Evolutionary conservation across 2,888 invertebrate genomes (phyloP).

Genomic region (Schizaphis graminum): DNA sequence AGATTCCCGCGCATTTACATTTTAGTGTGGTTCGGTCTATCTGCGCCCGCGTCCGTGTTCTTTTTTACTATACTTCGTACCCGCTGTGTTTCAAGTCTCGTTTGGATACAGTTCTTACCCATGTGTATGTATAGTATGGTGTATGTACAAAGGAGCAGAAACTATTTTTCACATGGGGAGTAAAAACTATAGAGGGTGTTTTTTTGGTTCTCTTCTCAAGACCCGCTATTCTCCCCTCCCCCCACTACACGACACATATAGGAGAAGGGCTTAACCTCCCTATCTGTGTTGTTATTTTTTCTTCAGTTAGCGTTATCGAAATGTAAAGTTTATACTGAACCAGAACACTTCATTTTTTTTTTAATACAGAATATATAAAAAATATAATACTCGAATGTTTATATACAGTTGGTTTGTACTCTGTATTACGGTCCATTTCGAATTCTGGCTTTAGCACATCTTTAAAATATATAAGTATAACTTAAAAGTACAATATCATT

Average conservation of each 20-base stretch:
- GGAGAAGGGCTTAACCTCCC: neutral
- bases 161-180: neutral
- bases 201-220: neutral
- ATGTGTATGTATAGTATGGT: neutral
- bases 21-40: neutral
- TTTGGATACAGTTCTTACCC: neutral
- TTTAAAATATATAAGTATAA: neutral
- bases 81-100: neutral
- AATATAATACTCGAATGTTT: no score
- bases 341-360: neutral
- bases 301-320: neutral
- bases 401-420: neutral
- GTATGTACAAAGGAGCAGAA: neutral
- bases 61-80: neutral
- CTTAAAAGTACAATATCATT: neutral
- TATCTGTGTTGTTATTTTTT: neutral
- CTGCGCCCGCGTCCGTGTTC: neutral
- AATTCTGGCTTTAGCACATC: neutral
- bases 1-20: neutral
- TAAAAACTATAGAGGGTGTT: neutral
- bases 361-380: no score
- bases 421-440: neutral
- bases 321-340: neutral
- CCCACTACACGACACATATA: neutral
- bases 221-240: neutral